phyloP scores from a whole-genome alignment of 2,888 invertebrate genomes.

The Fragum whitleyi region DNA sequence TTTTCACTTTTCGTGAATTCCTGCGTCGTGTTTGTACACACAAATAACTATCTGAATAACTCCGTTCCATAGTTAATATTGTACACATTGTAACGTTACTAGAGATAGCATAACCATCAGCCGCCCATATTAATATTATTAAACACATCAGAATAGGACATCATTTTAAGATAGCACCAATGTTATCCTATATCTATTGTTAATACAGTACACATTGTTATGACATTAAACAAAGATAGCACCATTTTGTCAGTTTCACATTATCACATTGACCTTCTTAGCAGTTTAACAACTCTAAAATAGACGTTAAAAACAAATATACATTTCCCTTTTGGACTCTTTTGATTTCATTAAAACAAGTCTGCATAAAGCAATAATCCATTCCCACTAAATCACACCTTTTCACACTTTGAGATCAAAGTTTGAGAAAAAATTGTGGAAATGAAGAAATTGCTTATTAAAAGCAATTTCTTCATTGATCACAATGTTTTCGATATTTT shows the following conservation, averaged over 20 bases:
- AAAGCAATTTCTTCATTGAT: conserved; percentile 3
- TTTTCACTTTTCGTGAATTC: conserved; percentile 25
- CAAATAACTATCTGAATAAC: conserved; percentile 61
- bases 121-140: too few species aligned
- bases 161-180: conserved; percentile 1
- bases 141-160: neutral
- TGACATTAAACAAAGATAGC: neutral
- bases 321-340: too few species aligned
- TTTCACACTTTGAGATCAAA: too few species aligned
- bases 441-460: neutral
- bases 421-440: neutral
- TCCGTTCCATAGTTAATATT: conserved; percentile 21
- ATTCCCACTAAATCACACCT: too few species aligned
- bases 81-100: conserved; percentile 24
- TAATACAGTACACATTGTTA: neutral
- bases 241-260: neutral
- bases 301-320: too few species aligned
- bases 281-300: too few species aligned
- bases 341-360: too few species aligned
- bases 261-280: neutral
- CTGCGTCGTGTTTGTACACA: conserved; percentile 35
- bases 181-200: neutral
- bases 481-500: conserved; percentile 7
- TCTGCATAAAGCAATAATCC: too few species aligned
- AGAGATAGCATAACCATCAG: neutral